A percentile compares a stretch with the other conserved stretches of the same genome.
These are phyloP conservation scores for Myrmecobius fasciatus DNA, from an alignment of 2,113 vertebrate genomes.

Conservation along the genomic window DNA sequence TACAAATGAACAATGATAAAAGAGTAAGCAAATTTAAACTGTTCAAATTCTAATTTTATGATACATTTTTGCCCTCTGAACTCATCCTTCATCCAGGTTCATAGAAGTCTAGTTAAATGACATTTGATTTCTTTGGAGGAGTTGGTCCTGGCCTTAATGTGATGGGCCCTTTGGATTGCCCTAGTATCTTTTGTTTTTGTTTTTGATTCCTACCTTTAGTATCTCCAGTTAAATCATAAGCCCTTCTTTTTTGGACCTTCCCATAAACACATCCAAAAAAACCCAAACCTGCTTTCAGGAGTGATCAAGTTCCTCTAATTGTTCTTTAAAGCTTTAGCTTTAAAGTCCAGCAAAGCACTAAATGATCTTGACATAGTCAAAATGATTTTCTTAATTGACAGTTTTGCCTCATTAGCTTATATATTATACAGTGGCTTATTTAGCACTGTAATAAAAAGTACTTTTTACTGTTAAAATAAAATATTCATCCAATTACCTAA, in stretches of 20 bases:
- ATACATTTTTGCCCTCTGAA: not conserved
- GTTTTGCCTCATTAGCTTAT: not conserved
- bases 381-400: not conserved
- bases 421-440: not conserved
- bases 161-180: not conserved
- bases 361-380: not conserved
- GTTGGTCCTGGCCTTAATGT: not conserved
- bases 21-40: not conserved
- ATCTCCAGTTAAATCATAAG: not conserved
- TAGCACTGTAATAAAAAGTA: not conserved
- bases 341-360: not conserved
- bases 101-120: not conserved
- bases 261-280: not conserved
- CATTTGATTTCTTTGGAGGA: not conserved
- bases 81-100: not conserved
- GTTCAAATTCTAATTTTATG: not conserved
- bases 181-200: not conserved
- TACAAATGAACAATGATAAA: not conserved
- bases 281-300: not conserved
- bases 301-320: not conserved
- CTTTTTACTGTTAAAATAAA: not conserved
- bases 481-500: not conserved
- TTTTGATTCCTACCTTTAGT: not conserved
- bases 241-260: not conserved
- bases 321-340: not conserved